These are phyloP conservation scores for Glaucopsyche alexis DNA, from an alignment of 2,888 invertebrate species.

Conservation along the genomic window DNA sequence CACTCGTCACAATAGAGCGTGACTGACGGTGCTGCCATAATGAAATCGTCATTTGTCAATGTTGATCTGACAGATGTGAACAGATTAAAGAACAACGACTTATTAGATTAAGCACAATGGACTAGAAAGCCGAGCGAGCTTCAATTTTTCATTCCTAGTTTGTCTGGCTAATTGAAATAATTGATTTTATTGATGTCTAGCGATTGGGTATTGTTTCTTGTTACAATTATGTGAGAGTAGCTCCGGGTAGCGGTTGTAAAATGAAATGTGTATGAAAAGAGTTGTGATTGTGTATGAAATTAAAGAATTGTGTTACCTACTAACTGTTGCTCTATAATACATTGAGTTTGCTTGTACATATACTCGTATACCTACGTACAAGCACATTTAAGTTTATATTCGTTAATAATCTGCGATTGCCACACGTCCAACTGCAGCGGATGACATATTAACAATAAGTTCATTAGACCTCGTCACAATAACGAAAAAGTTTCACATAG, in stretches of 20 bases:
- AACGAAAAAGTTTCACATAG: conserved; percentile 74
- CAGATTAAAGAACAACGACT: conserved; percentile 34
- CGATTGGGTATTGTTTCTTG: conserved; percentile 16
- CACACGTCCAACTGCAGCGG: conserved; percentile 21
- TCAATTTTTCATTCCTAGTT: conserved; percentile 7
- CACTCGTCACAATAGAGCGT: conserved; percentile 47
- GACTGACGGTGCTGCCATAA: conserved; percentile 49
- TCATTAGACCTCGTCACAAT: conserved; percentile 65
- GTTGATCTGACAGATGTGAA: conserved; percentile 38
- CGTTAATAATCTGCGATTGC: conserved; percentile 15
- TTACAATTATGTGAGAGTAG: conserved; percentile 6
- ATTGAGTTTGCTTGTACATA: not conserved
- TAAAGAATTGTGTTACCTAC: not conserved
- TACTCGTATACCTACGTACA: too few species aligned
- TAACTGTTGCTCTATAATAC: not conserved
- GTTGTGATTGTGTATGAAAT: not conserved
- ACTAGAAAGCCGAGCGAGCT: conserved; percentile 1
- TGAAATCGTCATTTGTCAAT: conserved; percentile 57
- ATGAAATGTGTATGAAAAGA: not conserved
- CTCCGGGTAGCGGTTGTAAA: not conserved
- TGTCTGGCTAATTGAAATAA: conserved; percentile 5
- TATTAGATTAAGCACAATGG: conserved; percentile 13
- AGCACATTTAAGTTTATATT: not conserved
- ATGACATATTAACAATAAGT: conserved; percentile 48
- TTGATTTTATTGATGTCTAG: conserved; percentile 11